A percentile compares a stretch with the other conserved stretches of the same genome.
phyloP scores from a whole-genome alignment of 2,113 vertebrate genomes.

The Pangasianodon hypophthalmus region DNA sequence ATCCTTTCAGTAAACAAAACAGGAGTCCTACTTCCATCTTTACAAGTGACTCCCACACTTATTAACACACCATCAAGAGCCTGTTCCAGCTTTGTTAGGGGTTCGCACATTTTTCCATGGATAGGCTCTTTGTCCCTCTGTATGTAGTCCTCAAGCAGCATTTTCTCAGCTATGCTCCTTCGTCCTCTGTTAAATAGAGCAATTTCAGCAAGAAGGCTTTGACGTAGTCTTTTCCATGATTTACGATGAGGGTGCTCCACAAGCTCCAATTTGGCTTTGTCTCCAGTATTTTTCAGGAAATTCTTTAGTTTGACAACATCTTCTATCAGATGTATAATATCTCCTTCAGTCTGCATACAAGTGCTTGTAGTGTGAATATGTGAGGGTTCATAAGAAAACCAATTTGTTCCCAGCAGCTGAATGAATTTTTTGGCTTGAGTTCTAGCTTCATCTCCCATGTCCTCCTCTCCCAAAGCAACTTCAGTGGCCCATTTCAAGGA shows the following conservation, averaged over 20 bases:
- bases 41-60: not conserved
- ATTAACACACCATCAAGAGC: not conserved
- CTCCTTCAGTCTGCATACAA: not conserved
- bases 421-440: constrained; percentile 11
- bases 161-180: not conserved
- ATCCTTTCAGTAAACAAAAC: constrained; percentile 19
- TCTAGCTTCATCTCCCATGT: not conserved
- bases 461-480: constrained; percentile 14
- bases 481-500: constrained; percentile 13
- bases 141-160: constrained; percentile 19
- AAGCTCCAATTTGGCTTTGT: not conserved
- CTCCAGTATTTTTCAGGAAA: not conserved
- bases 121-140: not conserved
- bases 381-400: not conserved
- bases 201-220: constrained; percentile 14
- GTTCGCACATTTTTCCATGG: not conserved
- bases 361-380: not conserved
- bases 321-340: not conserved
- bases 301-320: constrained; percentile 28
- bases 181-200: constrained; percentile 18
- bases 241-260: not conserved
- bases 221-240: constrained; percentile 17
- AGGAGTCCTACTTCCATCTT: not conserved
- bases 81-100: not conserved
- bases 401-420: not conserved